Conservation (phyloP, 2,888 invertebrate species). For the Mycogona germanica region DNA sequence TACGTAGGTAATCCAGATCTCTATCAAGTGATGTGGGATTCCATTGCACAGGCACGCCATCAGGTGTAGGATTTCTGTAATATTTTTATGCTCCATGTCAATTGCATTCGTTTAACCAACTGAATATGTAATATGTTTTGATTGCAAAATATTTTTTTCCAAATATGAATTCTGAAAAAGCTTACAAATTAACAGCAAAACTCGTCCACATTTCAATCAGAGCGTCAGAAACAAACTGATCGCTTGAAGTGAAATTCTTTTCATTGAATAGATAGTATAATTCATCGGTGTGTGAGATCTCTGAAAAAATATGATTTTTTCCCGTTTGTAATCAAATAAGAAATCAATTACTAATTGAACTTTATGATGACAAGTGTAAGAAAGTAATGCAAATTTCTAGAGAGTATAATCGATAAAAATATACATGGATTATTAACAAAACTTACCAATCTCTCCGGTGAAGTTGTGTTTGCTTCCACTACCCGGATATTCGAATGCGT, state of each 20-base stretch:
- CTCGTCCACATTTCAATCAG: slow-evolving; percentile 4
- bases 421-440: too few species aligned
- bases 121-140: not conserved
- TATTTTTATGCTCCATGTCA: not conserved
- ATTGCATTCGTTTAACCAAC: not conserved
- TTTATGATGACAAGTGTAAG: too few species aligned
- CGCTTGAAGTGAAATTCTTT: not conserved
- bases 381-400: too few species aligned
- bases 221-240: not conserved
- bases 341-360: too few species aligned
- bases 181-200: slow-evolving; percentile 7
- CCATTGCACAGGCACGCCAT: not conserved
- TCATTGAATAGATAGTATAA: slow-evolving; percentile 1
- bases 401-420: too few species aligned
- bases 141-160: not conserved
- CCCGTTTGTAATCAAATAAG: too few species aligned
- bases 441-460: slow-evolving; percentile 8
- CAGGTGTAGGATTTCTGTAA: slow-evolving; percentile 9
- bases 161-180: not conserved
- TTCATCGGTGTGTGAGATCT: slow-evolving; percentile 3
- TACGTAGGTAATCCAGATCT: slow-evolving; percentile 3
- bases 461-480: slow-evolving; percentile 1
- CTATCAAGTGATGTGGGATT: not conserved
- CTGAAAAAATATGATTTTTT: not conserved
- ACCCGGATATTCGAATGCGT: slow-evolving; percentile 9